Conservation (phyloP, 1,140 invertebrate species). For the Bilobella aurantiaca region DNA sequence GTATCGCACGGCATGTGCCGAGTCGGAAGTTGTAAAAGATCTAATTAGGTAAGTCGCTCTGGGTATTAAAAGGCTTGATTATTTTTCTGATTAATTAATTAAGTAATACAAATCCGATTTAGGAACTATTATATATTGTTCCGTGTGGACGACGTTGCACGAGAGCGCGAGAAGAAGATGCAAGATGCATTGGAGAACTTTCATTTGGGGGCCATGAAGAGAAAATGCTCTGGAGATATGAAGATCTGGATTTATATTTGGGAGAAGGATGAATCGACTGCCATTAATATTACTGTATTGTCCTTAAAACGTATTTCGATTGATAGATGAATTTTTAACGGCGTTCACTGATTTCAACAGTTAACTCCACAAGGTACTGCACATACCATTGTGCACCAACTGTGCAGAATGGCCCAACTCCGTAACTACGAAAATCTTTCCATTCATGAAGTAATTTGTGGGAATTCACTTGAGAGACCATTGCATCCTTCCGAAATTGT, state of each 20-base stretch:
- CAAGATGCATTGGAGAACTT: constrained; percentile 57
- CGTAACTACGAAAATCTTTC: constrained; percentile 47
- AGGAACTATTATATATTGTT: constrained; percentile 50
- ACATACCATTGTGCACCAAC: constrained; percentile 20
- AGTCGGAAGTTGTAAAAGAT: constrained; percentile 57
- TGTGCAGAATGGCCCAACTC: constrained; percentile 9
- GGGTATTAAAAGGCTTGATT: neutral
- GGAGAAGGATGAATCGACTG: constrained; percentile 30
- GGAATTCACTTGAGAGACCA: constrained; percentile 57
- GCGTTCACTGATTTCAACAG: constrained; percentile 42
- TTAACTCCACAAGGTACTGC: constrained; percentile 65
- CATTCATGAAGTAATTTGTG: constrained; percentile 63
- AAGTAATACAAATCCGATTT: neutral
- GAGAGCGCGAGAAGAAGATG: constrained; percentile 58
- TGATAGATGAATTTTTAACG: too few species aligned
- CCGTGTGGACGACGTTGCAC: constrained; percentile 48
- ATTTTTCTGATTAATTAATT: neutral
- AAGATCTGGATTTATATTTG: constrained; percentile 64
- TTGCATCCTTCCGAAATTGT: constrained; percentile 68
- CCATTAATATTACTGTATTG: constrained; percentile 34
- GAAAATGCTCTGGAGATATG: constrained; percentile 63
- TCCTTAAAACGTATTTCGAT: too few species aligned
- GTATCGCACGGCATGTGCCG: constrained; percentile 36
- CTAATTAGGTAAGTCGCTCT: constrained; percentile 43
- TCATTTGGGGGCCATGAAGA: constrained; percentile 47